Evolutionary conservation across 2,797 vertebrate genomes (phyloP), one percentile per base, ranked within the genome.

Genomic region (Alcedo atthis): DNA sequence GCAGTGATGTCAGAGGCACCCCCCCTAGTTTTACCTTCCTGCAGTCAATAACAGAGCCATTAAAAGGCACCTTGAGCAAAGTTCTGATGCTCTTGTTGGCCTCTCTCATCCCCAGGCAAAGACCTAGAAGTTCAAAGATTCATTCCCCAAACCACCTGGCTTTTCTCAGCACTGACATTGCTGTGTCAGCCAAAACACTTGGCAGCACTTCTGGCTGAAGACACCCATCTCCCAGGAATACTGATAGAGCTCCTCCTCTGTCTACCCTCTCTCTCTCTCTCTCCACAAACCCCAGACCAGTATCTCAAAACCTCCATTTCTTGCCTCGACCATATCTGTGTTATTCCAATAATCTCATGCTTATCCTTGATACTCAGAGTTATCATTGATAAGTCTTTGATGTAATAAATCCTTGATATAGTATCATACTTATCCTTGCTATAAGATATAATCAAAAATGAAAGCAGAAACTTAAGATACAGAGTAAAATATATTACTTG

Each of bases 401-500:
- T 98, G 96, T 97, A 97, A 97, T 97, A 97, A 97, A 98, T 98
- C 97, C 97, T 97, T 97, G 97, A 98, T 98, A 96, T 92, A 97
- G 95, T 97, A 98, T 97, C 94, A 57, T 97, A 97, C 96, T 97
- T 98, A 97, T 88, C 92, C 97, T 96, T 97, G 95, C 95, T 97
- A 96, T 90, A 92, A 98, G 98, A 98, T 98, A 98, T 90, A 97
- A 98, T 98, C 98, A 97, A 97, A 98, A 98, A 97, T 97, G 97
- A 98, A 99, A 98, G 98, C 98, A 98, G 98, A 98, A 99, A 99
- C 98, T 99, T 97, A 98, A 99, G 97, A 98, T 97, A 98, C 97
- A 98, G 97, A 97, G 96, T 97, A 98, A 99, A 98, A 98, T 98
- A 98, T 98, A 99, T 99, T 99, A 99, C 98, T 99, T 99, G 98